Conservation (phyloP, 2,113 vertebrate species). For the Passer domesticus region DNA sequence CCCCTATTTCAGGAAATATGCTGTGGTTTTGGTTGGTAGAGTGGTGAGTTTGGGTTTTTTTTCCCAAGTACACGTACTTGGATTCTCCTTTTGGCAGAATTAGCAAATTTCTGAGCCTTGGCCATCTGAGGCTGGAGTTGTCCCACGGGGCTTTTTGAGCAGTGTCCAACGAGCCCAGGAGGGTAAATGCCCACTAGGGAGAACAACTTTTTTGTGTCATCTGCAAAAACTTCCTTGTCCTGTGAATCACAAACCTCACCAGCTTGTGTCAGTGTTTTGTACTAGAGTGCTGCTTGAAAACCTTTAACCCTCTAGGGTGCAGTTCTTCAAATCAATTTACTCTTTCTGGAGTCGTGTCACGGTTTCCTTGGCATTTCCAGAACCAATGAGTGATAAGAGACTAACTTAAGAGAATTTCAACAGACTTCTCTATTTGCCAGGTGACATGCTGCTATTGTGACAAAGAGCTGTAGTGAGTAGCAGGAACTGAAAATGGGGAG, state of each 20-base stretch:
- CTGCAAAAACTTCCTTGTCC: fast-evolving
- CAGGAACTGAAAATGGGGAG: background rate
- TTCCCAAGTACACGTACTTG: background rate
- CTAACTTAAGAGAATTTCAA: background rate
- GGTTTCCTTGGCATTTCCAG: background rate
- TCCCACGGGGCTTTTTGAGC: background rate
- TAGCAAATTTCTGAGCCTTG: background rate
- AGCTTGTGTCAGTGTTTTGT: background rate
- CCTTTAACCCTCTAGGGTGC: background rate
- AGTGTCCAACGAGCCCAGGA: background rate
- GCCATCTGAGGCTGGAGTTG: fast-evolving
- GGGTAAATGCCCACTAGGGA: background rate
- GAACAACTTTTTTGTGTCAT: background rate
- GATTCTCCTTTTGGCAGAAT: background rate
- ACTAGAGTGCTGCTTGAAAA: background rate
- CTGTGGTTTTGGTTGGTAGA: background rate
- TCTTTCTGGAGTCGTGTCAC: background rate
- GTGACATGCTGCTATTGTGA: background rate
- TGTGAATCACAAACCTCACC: background rate
- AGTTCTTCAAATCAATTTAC: background rate
- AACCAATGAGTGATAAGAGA: background rate
- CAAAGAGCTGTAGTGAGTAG: background rate
- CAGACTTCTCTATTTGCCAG: background rate
- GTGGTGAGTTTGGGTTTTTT: background rate
- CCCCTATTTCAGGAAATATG: background rate